These are phyloP conservation scores for Alcedo quadribrachys DNA, from an alignment of 2,797 vertebrate species.

Conservation along the genomic window DNA sequence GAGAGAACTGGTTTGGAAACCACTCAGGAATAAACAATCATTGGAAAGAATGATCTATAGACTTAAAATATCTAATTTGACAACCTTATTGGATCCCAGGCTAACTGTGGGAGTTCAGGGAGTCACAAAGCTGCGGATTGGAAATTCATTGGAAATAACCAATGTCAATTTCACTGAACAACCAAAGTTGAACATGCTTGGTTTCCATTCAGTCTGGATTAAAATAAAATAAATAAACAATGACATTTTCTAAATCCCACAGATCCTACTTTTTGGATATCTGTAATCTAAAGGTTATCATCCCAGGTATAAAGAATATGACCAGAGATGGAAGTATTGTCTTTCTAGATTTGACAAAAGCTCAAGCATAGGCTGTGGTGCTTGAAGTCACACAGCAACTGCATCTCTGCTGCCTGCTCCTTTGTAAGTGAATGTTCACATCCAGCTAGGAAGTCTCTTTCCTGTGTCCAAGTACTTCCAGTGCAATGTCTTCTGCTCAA, in stretches of 20 bases:
- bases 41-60: neutral
- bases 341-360: neutral
- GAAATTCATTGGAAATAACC: neutral
- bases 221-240: neutral
- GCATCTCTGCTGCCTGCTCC: neutral
- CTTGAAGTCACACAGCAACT: neutral
- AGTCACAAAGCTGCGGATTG: neutral
- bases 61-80: neutral
- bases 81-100: neutral
- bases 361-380: neutral
- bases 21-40: neutral
- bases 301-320: neutral
- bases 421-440: neutral
- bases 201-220: neutral
- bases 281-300: neutral
- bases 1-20: neutral
- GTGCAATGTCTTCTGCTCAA: neutral
- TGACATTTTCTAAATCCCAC: neutral
- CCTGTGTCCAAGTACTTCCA: neutral
- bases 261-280: neutral
- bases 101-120: neutral
- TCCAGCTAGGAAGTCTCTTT: neutral
- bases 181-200: neutral
- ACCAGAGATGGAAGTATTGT: neutral
- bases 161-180: neutral